These are phyloP conservation scores for Xenopus borealis DNA, from an alignment of 2,113 vertebrate species.

Conservation along the genomic window DNA sequence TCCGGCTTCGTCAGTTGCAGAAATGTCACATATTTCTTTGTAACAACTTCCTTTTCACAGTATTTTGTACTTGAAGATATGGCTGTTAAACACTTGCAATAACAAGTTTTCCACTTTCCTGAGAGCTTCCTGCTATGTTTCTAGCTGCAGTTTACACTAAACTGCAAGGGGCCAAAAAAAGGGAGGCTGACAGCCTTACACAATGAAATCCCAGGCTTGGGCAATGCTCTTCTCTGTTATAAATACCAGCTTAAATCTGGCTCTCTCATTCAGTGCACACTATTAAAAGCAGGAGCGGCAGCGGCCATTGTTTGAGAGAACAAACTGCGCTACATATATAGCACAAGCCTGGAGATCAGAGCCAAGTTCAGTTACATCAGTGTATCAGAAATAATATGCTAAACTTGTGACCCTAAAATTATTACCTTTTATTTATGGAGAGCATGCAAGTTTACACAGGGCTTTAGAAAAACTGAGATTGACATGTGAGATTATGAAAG, in stretches of 20 bases:
- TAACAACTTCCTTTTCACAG: conserved; percentile 34
- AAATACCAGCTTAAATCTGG: conserved; percentile 4
- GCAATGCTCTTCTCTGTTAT: conserved; percentile 20
- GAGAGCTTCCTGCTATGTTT: conserved; percentile 39
- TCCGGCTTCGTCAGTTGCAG: conserved; percentile 16
- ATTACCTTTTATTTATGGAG: background rate
- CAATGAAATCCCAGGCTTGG: conserved; percentile 39
- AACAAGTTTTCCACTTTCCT: conserved; percentile 37
- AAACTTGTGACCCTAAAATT: background rate
- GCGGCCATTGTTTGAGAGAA: conserved; percentile 8
- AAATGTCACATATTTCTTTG: conserved; percentile 36
- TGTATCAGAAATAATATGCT: background rate
- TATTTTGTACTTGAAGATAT: conserved; percentile 25
- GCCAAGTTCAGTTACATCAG: background rate
- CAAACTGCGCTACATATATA: background rate
- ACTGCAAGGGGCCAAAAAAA: conserved; percentile 39
- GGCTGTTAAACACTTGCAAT: conserved; percentile 42
- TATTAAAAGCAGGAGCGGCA: conserved; percentile 13
- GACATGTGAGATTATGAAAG: background rate
- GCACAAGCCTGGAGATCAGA: background rate
- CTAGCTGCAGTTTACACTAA: conserved; percentile 33
- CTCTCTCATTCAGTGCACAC: conserved; percentile 25
- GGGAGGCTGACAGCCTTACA: conserved; percentile 33
- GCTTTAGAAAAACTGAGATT: background rate
- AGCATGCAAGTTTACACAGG: background rate